Evolutionary conservation across 2,888 invertebrate species (phyloP), one percentile per base, ranked within the genome.

Genomic region (Chirona hameri): DNA sequence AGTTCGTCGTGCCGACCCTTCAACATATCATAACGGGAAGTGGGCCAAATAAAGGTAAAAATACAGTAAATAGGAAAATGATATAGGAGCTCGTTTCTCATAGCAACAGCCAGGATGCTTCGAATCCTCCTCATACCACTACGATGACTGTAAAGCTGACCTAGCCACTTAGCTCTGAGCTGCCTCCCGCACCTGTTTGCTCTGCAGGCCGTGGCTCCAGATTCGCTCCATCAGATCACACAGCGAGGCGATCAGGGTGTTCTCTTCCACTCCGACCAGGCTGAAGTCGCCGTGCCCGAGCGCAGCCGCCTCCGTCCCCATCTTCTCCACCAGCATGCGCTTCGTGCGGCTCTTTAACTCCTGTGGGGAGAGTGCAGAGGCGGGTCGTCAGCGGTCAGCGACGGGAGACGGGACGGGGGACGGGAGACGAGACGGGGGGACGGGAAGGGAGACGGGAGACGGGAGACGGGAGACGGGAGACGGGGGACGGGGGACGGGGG

Each of bases 311-410:
- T 99, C 99, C 9, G 93, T 94, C 0, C 99, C 99, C 94, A 99
- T 95, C 90, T 99, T 99, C 87, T 98, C 98, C n/a, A 99, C 92
- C 60, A 99, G 90, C 97, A 99, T 98, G 85, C 98, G 91, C 89
- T 99, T 99, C 0, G 99, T 99, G 91, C 98, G 95, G 82, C 93
- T 93, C 90, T 96, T 96, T 86, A 95, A 95, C 88, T 96, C 96
- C 95, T 95, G 86, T 52, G 52, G 52, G 18, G 12, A 52, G 39
- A 39, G 39, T 39, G 7, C 39, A 39, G 18, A 10, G 29, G 29
- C 29, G 15, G 57, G 57, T 21, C 57, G 57, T 7, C 55, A 55
- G 55, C 55, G 55, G 14, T 2, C 21, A n/a, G 69, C 14, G 27
- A 12, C 12, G 21, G 69, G 69, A 10, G 21, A 69, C 27, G n/a